Base-by-base conservation (phyloP, 2,888 invertebrate species). In the Atherix ibis region DNA sequence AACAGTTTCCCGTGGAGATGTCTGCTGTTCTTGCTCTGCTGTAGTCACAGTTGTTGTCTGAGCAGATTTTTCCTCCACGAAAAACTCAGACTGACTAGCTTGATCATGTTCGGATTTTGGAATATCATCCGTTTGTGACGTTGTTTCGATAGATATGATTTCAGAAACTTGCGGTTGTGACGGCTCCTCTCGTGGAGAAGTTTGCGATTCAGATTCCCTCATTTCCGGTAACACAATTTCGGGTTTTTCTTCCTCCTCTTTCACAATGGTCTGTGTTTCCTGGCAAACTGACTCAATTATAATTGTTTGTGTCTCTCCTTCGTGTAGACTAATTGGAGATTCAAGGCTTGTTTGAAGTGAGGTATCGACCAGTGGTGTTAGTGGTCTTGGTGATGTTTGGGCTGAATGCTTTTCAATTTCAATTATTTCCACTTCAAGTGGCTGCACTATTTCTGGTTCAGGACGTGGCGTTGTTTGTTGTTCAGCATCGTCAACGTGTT, bases 391-490 rank as follows among this genome's bases (percentile, higher is more conserved):
- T 2, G 62, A 56, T 0, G 68, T 68, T 48, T 68, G 68, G n/a
- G 63, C 55, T 3, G 61, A 62, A 14, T 53, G 58, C 8, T 61
- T 48, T 25, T 68, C 67, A 42, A 65, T 64, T 18, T 65, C 62
- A 34, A 64, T 54, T 32, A 45, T 56, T 46, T 61, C 16, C 29
- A 17, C 12, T 22, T 27, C 34, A n/a, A n/a, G n/a, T 62, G 43
- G 55, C 61, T 19, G 63, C 5, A 18, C 27, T 34, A 24, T 9
- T 8, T 16, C 15, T 5, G 32, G 31, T 9, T 48, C 44, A 15
- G 35, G 45, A 4, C 52, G 48, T 5, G 72, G 70, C 10, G 67
- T 64, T 4, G 81, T 81, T 62, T 82, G 81, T 34, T 60, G 58
- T 41, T 64, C 62, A 25, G 48, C 54, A 42, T 63, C 59, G 27